These are phyloP conservation scores for Ormyrus rosae DNA, from an alignment of 2,888 invertebrate species.

Conservation along the genomic window DNA sequence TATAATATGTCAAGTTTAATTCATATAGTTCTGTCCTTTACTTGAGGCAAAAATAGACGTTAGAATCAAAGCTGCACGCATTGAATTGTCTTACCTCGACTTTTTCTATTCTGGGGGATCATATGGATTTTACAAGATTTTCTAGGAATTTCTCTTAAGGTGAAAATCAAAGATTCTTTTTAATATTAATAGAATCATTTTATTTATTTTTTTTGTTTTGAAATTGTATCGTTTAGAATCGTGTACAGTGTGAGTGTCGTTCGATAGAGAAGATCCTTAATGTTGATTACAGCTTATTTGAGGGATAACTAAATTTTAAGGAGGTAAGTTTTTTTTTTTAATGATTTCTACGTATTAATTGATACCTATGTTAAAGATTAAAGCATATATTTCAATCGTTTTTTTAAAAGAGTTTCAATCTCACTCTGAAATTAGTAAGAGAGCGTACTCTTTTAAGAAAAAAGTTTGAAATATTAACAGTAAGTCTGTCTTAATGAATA, in stretches of 20 bases:
- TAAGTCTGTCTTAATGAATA: conserved; percentile 5
- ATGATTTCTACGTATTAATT: not conserved
- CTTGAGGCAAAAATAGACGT: conserved; percentile 46
- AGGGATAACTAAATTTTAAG: not conserved
- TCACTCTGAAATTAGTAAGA: not conserved
- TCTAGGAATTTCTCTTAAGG: conserved; percentile 21
- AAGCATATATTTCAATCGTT: not conserved
- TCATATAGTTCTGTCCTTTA: conserved; percentile 9
- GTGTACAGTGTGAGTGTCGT: conserved; percentile 50
- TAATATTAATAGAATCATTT: not conserved
- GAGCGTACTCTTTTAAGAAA: not conserved
- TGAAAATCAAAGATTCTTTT: conserved; percentile 18
- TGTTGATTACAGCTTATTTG: not conserved
- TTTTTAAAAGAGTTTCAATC: not conserved
- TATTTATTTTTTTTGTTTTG: conserved; percentile 23
- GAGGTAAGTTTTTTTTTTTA: not conserved
- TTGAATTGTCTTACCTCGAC: conserved; percentile 55
- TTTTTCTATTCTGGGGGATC: conserved; percentile 19
- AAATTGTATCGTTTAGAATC: conserved; percentile 42
- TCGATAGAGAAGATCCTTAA: conserved; percentile 49
- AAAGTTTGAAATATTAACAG: conserved; percentile 10
- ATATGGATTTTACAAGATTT: conserved; percentile 19
- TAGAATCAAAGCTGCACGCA: conserved; percentile 53
- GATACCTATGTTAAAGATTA: not conserved
- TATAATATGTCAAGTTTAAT: not conserved